phyloP scores from a whole-genome alignment of 2,888 invertebrate genomes.

The Tipula vernalis region DNA sequence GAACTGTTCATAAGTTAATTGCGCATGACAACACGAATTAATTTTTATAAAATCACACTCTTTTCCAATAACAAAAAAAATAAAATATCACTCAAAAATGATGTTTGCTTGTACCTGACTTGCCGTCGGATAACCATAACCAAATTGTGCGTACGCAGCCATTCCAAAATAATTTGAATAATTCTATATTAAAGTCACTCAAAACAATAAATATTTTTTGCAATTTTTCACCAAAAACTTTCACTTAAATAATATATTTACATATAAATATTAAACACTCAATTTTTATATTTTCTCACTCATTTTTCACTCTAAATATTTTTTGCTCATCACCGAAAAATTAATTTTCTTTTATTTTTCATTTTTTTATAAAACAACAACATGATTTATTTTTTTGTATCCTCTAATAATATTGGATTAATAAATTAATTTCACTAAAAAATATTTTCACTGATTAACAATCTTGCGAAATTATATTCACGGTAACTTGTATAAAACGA shows the following conservation, averaged over 20 bases:
- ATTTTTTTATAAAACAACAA: not conserved
- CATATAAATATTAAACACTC: not conserved
- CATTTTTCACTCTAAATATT: not conserved
- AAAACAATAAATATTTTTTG: not conserved
- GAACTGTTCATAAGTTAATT: not conserved
- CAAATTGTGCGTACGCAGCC: constrained; percentile 82
- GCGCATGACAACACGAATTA: not conserved
- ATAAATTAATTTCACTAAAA: not conserved
- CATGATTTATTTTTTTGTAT: not conserved
- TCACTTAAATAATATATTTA: not conserved
- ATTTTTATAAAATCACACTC: not conserved
- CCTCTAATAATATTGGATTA: not conserved
- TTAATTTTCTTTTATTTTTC: not conserved
- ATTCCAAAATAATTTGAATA: constrained; percentile 19
- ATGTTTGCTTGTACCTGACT: constrained; percentile 56
- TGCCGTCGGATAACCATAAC: constrained; percentile 84
- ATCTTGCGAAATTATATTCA: not conserved
- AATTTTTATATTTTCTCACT: not conserved
- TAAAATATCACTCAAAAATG: not conserved
- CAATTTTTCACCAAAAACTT: not conserved
- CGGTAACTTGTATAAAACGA: not conserved
- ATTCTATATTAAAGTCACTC: constrained; percentile 5
- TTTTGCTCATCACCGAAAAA: constrained; percentile 4
- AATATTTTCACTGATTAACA: not conserved
- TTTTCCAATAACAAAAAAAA: not conserved